Base-by-base conservation (phyloP, 2,888 invertebrate genomes). In the Cistogaster globosa region DNA sequence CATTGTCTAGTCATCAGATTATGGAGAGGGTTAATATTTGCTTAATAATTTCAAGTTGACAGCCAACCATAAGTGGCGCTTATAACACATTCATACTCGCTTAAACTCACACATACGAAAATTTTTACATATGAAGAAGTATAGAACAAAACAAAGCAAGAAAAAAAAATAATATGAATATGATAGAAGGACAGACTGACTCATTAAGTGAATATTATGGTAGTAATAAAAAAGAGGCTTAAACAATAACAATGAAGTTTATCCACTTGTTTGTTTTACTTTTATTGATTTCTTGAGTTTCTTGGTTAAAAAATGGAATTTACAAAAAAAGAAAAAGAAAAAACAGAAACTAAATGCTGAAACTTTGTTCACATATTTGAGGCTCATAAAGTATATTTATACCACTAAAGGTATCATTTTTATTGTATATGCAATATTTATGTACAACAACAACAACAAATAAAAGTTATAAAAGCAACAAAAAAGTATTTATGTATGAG, bases 21-120 rank as follows among this genome's bases (percentile, higher is more conserved):
- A 77, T 77, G 87, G 90, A 92, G 91, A 90, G 91, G 90, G 91
- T 92, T 92, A 92, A 92, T 92, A 92, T 92, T 92, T 92, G 90
- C 89, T 92, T 92, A 90, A 90, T 90, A 90, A 91, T 91, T 91
- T 91, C 88, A 89, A 91, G 90, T 91, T 92, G 92, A 91, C 92
- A 91, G 90, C 89, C 88, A 91, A 76, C 80, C 81, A 76, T 84
- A 81, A 92, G 92, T 92, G 92, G 92, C 92, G 92, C 92, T 92
- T 91, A 89, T 88, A 88, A 87, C 87, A 87, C 71, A 62, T 79
- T 75, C 55, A 80, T 68, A 69, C 58, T 45, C 71, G 57, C 68
- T n/a, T 32, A 67, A n/a, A 18, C 58, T 60, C 60, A 55, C 69
- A 77, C 57, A 55, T 38, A n/a, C 42, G 18, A 14, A 11, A 3